A percentile compares a stretch with the other conserved stretches of the same genome.
These are phyloP conservation scores for Germaria angustata DNA, from an alignment of 2,888 invertebrate species.

Conservation along the genomic window DNA sequence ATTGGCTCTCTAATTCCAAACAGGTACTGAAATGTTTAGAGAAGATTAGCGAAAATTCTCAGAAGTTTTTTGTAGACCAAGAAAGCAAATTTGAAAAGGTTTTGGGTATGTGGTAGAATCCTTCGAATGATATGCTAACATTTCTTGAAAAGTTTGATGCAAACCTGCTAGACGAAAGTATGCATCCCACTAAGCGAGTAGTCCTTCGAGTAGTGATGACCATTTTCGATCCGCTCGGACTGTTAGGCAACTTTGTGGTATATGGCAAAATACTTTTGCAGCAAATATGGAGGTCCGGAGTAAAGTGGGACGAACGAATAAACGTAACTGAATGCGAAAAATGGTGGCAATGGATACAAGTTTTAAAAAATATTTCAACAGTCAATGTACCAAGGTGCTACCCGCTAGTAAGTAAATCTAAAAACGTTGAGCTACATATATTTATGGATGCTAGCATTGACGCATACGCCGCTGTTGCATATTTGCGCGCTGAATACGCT, in stretches of 20 bases:
- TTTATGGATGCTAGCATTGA: too few species aligned
- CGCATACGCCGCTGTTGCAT: constrained; percentile 28
- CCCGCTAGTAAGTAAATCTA: background rate
- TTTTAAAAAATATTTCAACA: too few species aligned
- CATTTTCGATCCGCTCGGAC: constrained; percentile 4
- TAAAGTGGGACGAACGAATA: background rate
- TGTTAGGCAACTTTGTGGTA: background rate
- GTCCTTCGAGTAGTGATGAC: constrained; percentile 9
- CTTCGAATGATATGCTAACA: background rate
- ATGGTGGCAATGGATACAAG: background rate
- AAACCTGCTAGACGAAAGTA: too few species aligned
- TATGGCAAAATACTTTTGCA: constrained; percentile 11
- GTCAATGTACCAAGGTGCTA: background rate
- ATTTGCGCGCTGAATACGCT: background rate
- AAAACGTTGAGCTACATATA: constrained; percentile 23
- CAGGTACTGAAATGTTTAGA: background rate
- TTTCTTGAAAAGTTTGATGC: too few species aligned
- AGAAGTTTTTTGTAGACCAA: background rate
- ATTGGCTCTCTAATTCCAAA: background rate
- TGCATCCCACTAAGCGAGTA: background rate
- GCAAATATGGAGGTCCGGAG: constrained; percentile 21
- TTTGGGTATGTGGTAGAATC: too few species aligned
- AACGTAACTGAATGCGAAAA: background rate
- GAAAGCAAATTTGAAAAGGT: background rate
- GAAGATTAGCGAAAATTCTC: background rate